These are phyloP conservation scores for Thunnus thynnus DNA, from an alignment of 2,113 vertebrate genomes.

Conservation along the genomic window DNA sequence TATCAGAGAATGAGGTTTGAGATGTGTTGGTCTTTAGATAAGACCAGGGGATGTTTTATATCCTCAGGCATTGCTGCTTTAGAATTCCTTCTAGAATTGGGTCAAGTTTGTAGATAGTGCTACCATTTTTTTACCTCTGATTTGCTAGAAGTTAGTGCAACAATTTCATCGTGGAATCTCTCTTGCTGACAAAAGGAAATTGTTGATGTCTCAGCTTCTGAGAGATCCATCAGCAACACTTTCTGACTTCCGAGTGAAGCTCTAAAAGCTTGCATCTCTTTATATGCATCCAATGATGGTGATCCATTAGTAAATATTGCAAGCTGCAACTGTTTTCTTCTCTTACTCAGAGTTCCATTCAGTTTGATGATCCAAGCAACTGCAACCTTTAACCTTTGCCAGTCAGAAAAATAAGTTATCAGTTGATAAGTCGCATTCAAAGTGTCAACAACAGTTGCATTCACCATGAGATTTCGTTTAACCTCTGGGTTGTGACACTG, in stretches of 20 bases:
- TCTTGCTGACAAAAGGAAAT: not conserved
- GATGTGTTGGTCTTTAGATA: too few species aligned
- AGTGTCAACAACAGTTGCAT: not conserved
- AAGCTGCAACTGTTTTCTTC: not conserved
- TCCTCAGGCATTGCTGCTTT: too few species aligned
- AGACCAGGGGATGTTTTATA: too few species aligned
- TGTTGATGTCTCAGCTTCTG: not conserved
- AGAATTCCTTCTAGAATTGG: too few species aligned
- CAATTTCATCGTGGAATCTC: too few species aligned
- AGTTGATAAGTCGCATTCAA: not conserved
- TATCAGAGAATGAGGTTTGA: too few species aligned
- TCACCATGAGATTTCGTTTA: not conserved
- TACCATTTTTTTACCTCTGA: too few species aligned
- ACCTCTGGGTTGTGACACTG: slow-evolving; percentile 31
- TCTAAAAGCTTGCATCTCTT: not conserved
- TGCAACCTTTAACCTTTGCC: slow-evolving; percentile 18
- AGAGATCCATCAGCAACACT: not conserved
- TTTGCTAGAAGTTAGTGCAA: too few species aligned
- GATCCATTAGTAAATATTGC: not conserved
- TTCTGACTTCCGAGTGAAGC: not conserved
- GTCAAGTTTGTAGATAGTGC: too few species aligned
- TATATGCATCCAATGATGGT: not conserved
- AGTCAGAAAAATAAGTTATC: not conserved
- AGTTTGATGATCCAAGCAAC: slow-evolving; percentile 28
- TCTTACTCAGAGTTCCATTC: not conserved